These are phyloP conservation scores for Macaria liturata DNA, from an alignment of 2,888 invertebrate genomes.

Conservation along the genomic window DNA sequence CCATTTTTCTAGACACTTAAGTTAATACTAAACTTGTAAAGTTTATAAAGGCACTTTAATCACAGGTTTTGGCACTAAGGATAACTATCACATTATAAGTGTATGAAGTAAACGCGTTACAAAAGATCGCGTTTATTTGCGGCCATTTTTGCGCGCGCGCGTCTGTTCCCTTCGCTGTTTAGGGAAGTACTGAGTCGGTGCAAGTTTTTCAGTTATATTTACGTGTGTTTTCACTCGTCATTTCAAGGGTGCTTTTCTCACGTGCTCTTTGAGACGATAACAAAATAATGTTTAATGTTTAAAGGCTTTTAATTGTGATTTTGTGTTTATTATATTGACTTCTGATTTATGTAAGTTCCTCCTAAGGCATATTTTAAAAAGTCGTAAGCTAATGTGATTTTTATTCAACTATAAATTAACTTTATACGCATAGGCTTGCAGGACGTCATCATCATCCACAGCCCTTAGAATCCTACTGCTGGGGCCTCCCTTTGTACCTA, in stretches of 20 bases:
- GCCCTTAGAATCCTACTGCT: no score
- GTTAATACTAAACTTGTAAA: slow-evolving; percentile 22
- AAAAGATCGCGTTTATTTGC: slow-evolving; percentile 17
- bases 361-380: no score
- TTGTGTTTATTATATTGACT: no score
- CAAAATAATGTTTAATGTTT: no score
- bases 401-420: no score
- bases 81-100: slow-evolving; percentile 26
- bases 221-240: slow-evolving; percentile 14
- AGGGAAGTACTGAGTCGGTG: slow-evolving; percentile 21
- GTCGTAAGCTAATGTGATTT: no score
- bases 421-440: no score
- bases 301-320: no score
- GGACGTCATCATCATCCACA: no score
- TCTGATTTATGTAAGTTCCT: no score
- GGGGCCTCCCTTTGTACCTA: no score
- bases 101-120: slow-evolving; percentile 10
- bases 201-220: slow-evolving; percentile 22
- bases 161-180: slow-evolving; percentile 11
- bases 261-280: slow-evolving; percentile 1
- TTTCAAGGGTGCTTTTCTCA: slow-evolving; percentile 12
- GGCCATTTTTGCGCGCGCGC: slow-evolving; percentile 21
- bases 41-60: slow-evolving; percentile 47
- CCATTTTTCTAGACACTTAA: slow-evolving; percentile 50
- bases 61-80: slow-evolving; percentile 47